Evolutionary conservation across 2,888 invertebrate genomes (phyloP).

Genomic region (Chloroclystis v-ata): DNA sequence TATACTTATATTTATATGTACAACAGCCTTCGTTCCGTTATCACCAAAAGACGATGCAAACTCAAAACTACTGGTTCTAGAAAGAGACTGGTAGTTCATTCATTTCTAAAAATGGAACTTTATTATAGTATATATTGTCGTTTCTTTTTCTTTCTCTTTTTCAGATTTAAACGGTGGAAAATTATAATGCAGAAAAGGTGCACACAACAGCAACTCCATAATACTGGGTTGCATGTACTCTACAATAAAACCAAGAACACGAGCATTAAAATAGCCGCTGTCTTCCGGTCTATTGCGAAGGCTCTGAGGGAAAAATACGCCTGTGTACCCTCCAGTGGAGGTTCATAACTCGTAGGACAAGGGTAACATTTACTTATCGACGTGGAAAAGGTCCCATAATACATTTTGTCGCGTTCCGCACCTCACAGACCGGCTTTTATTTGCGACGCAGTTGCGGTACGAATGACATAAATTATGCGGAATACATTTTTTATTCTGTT

Average conservation of each 20-base stretch:
- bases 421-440: conserved; percentile 54
- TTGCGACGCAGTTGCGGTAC: conserved; percentile 42
- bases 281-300: conserved; percentile 36
- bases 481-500: conserved; percentile 30
- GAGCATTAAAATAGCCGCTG: conserved; percentile 23
- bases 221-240: too few species aligned
- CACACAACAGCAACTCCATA: too few species aligned
- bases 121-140: too few species aligned
- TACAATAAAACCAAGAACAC: neutral
- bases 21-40: too few species aligned
- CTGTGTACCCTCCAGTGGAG: conserved; percentile 47
- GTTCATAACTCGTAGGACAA: conserved; percentile 63
- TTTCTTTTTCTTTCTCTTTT: too few species aligned
- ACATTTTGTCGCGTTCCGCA: conserved; percentile 52
- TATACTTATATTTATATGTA: neutral
- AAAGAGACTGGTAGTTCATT: too few species aligned
- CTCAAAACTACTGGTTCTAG: too few species aligned
- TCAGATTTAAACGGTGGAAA: too few species aligned
- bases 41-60: too few species aligned
- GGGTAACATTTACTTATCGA: conserved; percentile 73
- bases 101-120: too few species aligned
- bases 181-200: too few species aligned
- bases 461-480: conserved; percentile 43
- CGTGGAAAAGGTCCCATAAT: conserved; percentile 66
- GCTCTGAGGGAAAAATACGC: conserved; percentile 46